Evolutionary conservation across 2,888 invertebrate genomes (phyloP), one percentile per base, ranked within the genome.

Genomic region (Trichogramma dendrolimi): DNA sequence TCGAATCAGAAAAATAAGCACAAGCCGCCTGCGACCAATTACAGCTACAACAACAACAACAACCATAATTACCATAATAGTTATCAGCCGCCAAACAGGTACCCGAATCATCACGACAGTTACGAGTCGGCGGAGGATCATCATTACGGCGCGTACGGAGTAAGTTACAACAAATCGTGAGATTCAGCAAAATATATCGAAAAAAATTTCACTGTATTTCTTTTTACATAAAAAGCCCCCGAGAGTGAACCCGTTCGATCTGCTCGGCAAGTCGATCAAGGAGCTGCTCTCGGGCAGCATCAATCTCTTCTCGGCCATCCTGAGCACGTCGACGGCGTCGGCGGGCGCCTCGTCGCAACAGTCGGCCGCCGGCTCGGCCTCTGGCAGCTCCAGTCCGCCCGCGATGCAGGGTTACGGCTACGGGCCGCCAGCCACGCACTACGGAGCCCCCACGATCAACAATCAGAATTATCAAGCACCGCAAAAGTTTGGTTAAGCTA

Each of bases 281-380:
- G 75, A 77, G 7, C 71, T 78, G 53, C 43, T 79, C 5, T 71
- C 73, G 6, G 72, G 74, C 4, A 70, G 73, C 6, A 58, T 76
- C 5, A 71, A 73, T 39, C 66, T 78, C 5, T 69, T 73, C 1
- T 67, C 72, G 4, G 71, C 75, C 4, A 50, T 78, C 5, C 65
- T 76, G 11, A 69, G 70, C 50, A 72, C 75, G 4, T 65, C 73
- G 5, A 71, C 73, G 6, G 72, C 75, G 14, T 66, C 78, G 7
- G 55, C 75, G 1, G 74, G 73, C n/a, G 72, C 74, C 4, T 75
- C 77, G 4, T 75, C 72, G 48, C 55, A 44, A 38, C 27, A 14
- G 5, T 63, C 65, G 5, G 10, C 14, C n/a, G 14, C 52, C 8
- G 58, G 11, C 10, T 41, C 55, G 2, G n/a, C 4, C 11, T 27